phyloP scores from a whole-genome alignment of 1,140 invertebrate species.

The Polyergus mexicanus region DNA sequence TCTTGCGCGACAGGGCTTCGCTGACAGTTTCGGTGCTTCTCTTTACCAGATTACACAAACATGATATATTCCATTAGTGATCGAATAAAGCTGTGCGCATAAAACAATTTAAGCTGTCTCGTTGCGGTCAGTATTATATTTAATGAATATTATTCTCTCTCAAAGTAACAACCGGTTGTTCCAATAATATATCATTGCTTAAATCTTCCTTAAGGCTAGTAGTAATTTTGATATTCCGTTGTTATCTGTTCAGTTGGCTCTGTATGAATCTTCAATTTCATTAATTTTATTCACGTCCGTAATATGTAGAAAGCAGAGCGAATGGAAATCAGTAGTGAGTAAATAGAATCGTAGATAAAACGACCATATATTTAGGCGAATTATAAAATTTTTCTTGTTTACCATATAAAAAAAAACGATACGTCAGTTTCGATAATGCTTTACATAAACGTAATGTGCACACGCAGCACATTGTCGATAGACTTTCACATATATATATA shows the following conservation, averaged over 20 bases:
- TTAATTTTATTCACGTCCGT: not conserved
- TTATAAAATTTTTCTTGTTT: slow-evolving; percentile 61
- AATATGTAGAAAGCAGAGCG: not conserved
- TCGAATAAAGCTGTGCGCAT: slow-evolving; percentile 79
- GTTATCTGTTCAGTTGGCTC: not conserved
- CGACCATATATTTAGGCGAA: slow-evolving; percentile 57
- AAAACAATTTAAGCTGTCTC: slow-evolving; percentile 24
- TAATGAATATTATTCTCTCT: not conserved
- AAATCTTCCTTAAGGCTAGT: not conserved
- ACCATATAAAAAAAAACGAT: slow-evolving; percentile 40
- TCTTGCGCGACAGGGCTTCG: slow-evolving; percentile 81
- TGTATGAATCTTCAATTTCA: not conserved
- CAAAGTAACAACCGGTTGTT: slow-evolving; percentile 38
- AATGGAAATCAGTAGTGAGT: not conserved
- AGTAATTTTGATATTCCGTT: not conserved
- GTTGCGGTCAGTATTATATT: slow-evolving; percentile 40
- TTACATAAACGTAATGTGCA: slow-evolving; percentile 26
- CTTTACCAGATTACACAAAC: slow-evolving; percentile 85
- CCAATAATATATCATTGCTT: slow-evolving; percentile 3
- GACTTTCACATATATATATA: slow-evolving; percentile 67
- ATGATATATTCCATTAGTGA: slow-evolving; percentile 82
- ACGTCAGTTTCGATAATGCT: slow-evolving; percentile 24
- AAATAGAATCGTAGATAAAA: slow-evolving; percentile 41
- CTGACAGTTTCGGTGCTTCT: slow-evolving; percentile 85
- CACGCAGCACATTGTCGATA: slow-evolving; percentile 56